phyloP scores from a whole-genome alignment of 2,113 vertebrate species.

The Thomomys bottae region DNA sequence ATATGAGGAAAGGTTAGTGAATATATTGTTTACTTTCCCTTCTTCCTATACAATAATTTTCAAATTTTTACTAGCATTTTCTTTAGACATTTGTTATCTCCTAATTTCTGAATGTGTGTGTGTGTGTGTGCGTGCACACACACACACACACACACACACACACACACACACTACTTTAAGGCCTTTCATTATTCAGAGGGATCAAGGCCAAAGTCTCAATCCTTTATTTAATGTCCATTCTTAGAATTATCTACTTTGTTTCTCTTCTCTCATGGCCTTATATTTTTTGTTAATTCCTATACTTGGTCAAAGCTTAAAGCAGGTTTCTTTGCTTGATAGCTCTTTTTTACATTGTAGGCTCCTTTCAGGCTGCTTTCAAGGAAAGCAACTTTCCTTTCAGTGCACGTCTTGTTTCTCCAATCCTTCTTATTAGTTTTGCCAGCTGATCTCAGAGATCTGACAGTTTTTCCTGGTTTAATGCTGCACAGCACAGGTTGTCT shows the following conservation, averaged over 20 bases:
- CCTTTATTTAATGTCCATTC: conserved; percentile 3
- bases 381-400: conserved; percentile 25
- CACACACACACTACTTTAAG: background rate
- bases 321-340: background rate
- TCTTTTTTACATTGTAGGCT: background rate
- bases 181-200: background rate
- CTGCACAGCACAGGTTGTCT: background rate
- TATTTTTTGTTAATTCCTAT: conserved; percentile 39
- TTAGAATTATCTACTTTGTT: background rate
- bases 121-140: no score
- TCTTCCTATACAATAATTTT: conserved; percentile 5
- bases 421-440: conserved; percentile 23
- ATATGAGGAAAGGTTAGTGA: background rate
- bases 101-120: no score
- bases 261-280: background rate
- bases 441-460: conserved; percentile 15
- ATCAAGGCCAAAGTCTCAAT: background rate
- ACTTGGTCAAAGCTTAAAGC: conserved; percentile 9
- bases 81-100: background rate
- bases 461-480: background rate
- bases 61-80: background rate
- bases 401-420: background rate
- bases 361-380: conserved; percentile 3
- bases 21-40: background rate
- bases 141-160: background rate